Conservation (phyloP, 2,113 vertebrate species). For the Regulus satrapa region DNA sequence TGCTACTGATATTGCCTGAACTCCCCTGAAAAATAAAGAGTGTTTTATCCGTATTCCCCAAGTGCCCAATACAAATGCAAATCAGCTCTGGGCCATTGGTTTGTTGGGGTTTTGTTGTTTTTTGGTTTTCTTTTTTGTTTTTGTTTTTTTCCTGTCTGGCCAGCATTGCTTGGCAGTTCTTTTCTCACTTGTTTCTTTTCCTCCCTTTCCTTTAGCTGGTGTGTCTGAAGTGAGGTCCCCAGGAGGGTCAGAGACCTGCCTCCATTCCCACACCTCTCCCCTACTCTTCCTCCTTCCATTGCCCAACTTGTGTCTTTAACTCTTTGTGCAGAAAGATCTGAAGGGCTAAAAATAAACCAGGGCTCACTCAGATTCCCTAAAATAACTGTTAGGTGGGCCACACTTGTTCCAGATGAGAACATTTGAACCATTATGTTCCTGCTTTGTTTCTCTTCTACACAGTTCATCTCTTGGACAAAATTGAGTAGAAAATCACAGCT, state of each 20-base stretch:
- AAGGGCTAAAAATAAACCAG: neutral
- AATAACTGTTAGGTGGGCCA: neutral
- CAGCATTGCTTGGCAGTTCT: neutral
- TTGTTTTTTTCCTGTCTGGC: neutral
- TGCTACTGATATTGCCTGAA: slow-evolving; percentile 57
- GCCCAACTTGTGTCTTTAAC: neutral
- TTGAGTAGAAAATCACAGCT: neutral
- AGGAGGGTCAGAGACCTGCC: neutral
- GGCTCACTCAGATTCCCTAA: neutral
- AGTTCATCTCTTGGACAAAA: neutral
- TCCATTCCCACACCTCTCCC: neutral
- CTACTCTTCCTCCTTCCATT: neutral
- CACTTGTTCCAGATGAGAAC: neutral
- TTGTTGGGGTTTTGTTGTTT: neutral
- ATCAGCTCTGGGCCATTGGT: slow-evolving; percentile 13
- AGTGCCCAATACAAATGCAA: slow-evolving; percentile 69
- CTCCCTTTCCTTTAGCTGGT: neutral
- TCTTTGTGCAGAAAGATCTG: neutral
- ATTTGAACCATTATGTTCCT: neutral
- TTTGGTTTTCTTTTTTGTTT: neutral
- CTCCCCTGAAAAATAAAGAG: slow-evolving; percentile 43
- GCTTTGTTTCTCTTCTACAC: neutral
- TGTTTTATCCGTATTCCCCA: slow-evolving; percentile 61
- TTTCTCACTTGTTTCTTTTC: neutral
- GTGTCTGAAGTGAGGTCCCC: neutral